A percentile compares a stretch with the other conserved stretches of the same genome.
phyloP scores from a whole-genome alignment of 2,797 vertebrate genomes.

The Cottoperca gobio region DNA sequence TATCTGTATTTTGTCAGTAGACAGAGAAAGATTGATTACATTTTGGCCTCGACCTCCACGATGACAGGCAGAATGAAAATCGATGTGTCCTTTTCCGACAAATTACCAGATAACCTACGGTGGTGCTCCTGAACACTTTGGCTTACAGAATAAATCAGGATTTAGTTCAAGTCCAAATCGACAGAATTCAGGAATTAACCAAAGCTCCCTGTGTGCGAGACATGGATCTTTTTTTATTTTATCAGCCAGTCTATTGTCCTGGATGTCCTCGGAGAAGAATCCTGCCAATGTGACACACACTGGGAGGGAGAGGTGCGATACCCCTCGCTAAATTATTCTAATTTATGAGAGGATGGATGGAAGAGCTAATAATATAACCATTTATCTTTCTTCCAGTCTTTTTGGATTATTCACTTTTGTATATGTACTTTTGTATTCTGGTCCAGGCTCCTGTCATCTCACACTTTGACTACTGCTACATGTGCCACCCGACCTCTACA shows the following conservation, averaged over 20 bases:
- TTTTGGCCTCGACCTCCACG: not conserved
- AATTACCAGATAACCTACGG: constrained; percentile 48
- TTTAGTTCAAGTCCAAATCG: constrained; percentile 22
- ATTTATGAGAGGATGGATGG: constrained; percentile 12
- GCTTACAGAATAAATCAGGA: constrained; percentile 32
- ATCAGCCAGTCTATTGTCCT: constrained; percentile 39
- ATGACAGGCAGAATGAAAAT: constrained; percentile 38
- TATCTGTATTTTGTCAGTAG: not conserved
- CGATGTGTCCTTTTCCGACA: constrained; percentile 18
- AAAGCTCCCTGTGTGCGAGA: constrained; percentile 8
- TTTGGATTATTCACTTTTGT: not conserved
- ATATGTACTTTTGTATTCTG: too few relatives aligned
- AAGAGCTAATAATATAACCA: not conserved
- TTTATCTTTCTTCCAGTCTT: not conserved
- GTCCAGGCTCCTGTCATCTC: too few relatives aligned
- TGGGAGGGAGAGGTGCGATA: constrained; percentile 8
- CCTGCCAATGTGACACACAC: constrained; percentile 36
- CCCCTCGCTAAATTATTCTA: constrained; percentile 32
- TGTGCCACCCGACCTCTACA: too few relatives aligned
- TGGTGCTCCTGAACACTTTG: not conserved
- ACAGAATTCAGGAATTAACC: constrained; percentile 30
- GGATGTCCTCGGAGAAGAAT: constrained; percentile 34
- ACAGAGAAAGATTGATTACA: constrained; percentile 4
- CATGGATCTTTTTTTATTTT: constrained; percentile 12
- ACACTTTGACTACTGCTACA: too few relatives aligned